Conservation (phyloP, 1,140 invertebrate species). For the Brachionus koreanus region DNA sequence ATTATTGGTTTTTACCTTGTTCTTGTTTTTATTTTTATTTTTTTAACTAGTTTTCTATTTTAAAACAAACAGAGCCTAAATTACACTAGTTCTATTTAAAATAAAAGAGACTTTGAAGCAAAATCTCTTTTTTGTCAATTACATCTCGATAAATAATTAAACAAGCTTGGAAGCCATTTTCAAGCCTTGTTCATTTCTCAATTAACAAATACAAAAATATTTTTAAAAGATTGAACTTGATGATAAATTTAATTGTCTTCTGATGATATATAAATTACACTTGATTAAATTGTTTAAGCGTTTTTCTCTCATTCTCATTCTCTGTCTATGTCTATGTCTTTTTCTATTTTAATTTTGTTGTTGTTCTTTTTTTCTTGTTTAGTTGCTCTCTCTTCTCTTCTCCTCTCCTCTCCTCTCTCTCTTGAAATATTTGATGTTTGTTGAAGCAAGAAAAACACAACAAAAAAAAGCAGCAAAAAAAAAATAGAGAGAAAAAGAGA, state of each 20-base stretch:
- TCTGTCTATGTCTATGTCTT: not conserved
- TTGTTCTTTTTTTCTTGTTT: not conserved
- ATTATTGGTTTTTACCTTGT: not conserved
- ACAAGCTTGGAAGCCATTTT: constrained; percentile 17
- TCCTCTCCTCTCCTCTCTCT: not conserved
- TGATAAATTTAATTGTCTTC: constrained; percentile 27
- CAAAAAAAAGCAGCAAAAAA: not conserved
- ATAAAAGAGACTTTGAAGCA: too few relatives aligned
- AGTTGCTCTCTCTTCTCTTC: not conserved
- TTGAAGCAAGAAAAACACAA: constrained; percentile 10
- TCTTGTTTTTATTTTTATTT: too few relatives aligned
- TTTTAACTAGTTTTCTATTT: too few relatives aligned
- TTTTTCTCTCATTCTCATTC: not conserved
- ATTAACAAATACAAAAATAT: not conserved
- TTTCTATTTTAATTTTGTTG: too few relatives aligned
- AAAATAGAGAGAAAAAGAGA: not conserved
- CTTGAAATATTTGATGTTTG: constrained; percentile 28
- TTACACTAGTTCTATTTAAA: not conserved
- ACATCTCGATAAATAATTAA: constrained; percentile 12
- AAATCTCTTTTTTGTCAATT: not conserved
- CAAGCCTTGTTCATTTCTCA: not conserved
- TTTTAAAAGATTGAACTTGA: constrained; percentile 31
- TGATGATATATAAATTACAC: constrained; percentile 39
- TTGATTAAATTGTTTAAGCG: constrained; percentile 35
- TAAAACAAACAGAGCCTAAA: not conserved